Percentiles rank a stretch among this genome's conserved stretches.
Evolutionary conservation across 2,888 invertebrate species (phyloP).

Genomic region (Buathra laborator): DNA sequence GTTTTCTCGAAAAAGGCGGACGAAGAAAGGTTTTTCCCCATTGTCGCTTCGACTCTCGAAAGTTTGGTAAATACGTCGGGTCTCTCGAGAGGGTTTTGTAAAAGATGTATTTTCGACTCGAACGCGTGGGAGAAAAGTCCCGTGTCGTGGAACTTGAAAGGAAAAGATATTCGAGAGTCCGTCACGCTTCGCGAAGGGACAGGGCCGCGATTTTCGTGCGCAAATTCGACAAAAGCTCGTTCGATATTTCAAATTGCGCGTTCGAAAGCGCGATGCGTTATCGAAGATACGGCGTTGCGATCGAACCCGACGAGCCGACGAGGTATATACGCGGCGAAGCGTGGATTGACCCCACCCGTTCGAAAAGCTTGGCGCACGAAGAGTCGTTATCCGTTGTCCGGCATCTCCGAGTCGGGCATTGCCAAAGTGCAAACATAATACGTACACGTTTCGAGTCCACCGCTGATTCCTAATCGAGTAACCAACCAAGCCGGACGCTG

Average conservation of each 20-base stretch:
- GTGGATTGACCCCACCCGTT: too few relatives aligned
- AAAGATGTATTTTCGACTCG: slow-evolving; percentile 30
- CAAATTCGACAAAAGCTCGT: slow-evolving; percentile 25
- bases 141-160: neutral
- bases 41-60: neutral
- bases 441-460: slow-evolving; percentile 35
- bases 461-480: slow-evolving; percentile 50
- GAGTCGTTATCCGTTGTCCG: slow-evolving; percentile 16
- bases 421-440: slow-evolving; percentile 42
- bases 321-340: too few relatives aligned
- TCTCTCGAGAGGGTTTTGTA: slow-evolving; percentile 35
- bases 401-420: slow-evolving; percentile 39
- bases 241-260: too few relatives aligned
- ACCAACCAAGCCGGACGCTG: slow-evolving; percentile 17
- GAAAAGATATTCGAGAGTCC: slow-evolving; percentile 24
- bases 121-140: neutral
- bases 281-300: too few relatives aligned
- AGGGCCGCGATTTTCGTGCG: slow-evolving; percentile 54
- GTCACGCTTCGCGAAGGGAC: slow-evolving; percentile 47
- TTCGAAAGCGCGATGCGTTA: too few relatives aligned
- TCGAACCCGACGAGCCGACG: too few relatives aligned
- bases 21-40: neutral
- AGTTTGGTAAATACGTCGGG: slow-evolving; percentile 49
- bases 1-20: neutral
- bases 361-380: too few relatives aligned